A percentile compares a stretch with the other conserved stretches of the same genome.
Evolutionary conservation across 2,797 vertebrate species (phyloP).

Genomic region (Melanotaenia maccullochi): DNA sequence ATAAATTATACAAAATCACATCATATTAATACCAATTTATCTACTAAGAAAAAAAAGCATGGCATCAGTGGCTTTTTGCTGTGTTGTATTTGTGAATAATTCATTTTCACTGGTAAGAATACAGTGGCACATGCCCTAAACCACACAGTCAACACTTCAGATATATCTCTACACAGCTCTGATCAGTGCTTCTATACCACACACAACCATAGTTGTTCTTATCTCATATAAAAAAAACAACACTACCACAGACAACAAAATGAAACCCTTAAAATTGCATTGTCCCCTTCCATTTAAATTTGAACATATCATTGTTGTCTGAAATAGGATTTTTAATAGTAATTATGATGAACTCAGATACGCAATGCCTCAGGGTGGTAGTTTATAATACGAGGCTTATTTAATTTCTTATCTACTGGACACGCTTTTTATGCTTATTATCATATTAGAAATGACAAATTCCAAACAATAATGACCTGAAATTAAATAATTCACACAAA

Average conservation of each 20-base stretch:
- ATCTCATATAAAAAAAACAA: conserved; percentile 6
- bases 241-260: conserved; percentile 5
- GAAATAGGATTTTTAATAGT: conserved; percentile 20
- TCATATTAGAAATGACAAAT: background rate
- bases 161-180: conserved; percentile 21
- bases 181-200: conserved; percentile 22
- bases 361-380: background rate
- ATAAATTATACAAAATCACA: conserved; percentile 65
- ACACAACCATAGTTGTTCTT: background rate
- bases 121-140: conserved; percentile 52
- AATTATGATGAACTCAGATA: conserved; percentile 6
- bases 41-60: conserved; percentile 61
- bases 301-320: background rate
- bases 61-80: conserved; percentile 48
- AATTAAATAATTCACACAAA: conserved; percentile 9
- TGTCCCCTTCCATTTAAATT: background rate
- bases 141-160: conserved; percentile 54
- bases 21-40: conserved; percentile 64
- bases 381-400: background rate
- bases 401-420: background rate
- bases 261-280: background rate
- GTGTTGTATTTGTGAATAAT: conserved; percentile 46
- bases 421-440: background rate
- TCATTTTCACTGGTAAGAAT: conserved; percentile 44
- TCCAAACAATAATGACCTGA: background rate